phyloP scores from a whole-genome alignment of 1,140 invertebrate genomes.

The Aphis craccivora region DNA sequence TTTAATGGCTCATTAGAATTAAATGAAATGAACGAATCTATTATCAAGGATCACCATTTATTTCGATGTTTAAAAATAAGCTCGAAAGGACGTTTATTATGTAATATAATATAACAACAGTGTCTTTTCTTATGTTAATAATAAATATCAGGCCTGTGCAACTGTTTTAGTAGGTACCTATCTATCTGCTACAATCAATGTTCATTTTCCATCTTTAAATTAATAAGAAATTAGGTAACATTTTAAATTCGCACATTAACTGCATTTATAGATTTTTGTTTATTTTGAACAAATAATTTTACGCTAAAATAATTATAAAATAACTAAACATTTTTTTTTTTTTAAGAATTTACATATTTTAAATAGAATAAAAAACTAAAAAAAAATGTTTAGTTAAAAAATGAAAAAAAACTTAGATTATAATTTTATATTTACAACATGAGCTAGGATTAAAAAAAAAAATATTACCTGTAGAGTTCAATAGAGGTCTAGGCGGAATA shows the following conservation, averaged over 20 bases:
- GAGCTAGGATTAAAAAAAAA: not conserved
- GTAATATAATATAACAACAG: not conserved
- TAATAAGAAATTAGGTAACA: too few species aligned
- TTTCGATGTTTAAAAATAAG: not conserved
- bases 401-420: not conserved
- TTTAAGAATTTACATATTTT: too few species aligned
- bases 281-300: not conserved
- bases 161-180: not conserved
- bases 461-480: not conserved
- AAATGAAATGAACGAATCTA: not conserved
- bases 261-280: not conserved
- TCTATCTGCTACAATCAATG: too few species aligned
- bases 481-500: slow-evolving; percentile 58
- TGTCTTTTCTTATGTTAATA: not conserved
- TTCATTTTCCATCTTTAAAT: too few species aligned
- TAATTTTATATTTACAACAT: not conserved
- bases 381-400: not conserved
- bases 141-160: too few species aligned
- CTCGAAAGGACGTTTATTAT: not conserved
- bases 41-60: not conserved
- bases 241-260: not conserved
- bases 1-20: not conserved
- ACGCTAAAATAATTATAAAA: not conserved
- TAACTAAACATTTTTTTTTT: too few species aligned
- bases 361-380: not conserved